Percentiles rank a stretch among this genome's conserved stretches.
These are phyloP conservation scores for Amblyjoppa fuscipennis DNA, from an alignment of 2,888 invertebrate species.

Conservation along the genomic window DNA sequence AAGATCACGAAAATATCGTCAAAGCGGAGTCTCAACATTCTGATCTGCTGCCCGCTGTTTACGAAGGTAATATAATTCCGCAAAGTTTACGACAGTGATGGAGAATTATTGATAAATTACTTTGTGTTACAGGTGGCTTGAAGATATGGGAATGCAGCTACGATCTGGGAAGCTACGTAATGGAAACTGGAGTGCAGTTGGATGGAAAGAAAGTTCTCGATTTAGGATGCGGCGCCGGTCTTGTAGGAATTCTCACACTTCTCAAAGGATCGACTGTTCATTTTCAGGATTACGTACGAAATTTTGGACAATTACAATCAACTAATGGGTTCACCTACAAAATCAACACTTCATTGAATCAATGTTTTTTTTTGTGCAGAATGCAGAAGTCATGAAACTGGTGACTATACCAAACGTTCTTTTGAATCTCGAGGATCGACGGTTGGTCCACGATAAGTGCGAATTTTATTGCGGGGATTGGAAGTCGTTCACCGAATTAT, in stretches of 20 bases:
- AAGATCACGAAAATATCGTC: conserved; percentile 83
- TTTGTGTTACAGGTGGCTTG: conserved; percentile 90
- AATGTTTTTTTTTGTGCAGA: conserved; percentile 87
- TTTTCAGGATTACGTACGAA: conserved; percentile 97
- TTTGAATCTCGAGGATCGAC: conserved; percentile 87
- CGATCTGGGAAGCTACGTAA: conserved; percentile 91
- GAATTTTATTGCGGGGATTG: conserved; percentile 91
- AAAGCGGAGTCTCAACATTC: conserved; percentile 89
- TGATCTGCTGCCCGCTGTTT: conserved; percentile 91
- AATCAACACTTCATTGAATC: not conserved
- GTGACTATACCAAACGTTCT: conserved; percentile 94
- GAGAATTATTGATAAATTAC: conserved; percentile 14
- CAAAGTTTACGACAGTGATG: not conserved
- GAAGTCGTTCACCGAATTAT: conserved; percentile 87
- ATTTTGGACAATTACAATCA: not conserved
- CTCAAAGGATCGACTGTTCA: conserved; percentile 88
- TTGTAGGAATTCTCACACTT: conserved; percentile 93
- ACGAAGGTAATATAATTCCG: conserved; percentile 89
- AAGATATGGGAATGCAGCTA: conserved; percentile 98
- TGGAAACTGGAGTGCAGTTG: conserved; percentile 83
- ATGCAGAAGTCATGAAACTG: conserved; percentile 92
- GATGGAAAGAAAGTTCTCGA: conserved; percentile 90
- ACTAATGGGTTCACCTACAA: not conserved
- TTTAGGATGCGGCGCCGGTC: conserved; percentile 96
- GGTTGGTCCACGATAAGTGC: conserved; percentile 82